Conservation (phyloP, 2,888 invertebrate species). For the Venusia cambrica region DNA sequence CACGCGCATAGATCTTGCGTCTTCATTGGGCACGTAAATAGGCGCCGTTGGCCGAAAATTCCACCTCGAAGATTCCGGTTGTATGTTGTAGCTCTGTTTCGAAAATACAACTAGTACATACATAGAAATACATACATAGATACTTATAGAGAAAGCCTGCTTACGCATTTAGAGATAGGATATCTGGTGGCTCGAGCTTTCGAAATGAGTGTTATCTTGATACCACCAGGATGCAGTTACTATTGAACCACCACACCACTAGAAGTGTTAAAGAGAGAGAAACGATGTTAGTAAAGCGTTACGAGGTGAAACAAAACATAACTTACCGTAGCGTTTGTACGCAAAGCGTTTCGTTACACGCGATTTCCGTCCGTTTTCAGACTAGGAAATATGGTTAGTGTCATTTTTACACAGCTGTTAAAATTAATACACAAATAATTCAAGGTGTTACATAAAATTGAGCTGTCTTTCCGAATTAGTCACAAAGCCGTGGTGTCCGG, state of each 20-base stretch:
- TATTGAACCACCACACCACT: constrained; percentile 76
- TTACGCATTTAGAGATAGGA: constrained; percentile 78
- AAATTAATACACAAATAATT: constrained; percentile 44
- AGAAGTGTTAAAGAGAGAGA: constrained; percentile 53
- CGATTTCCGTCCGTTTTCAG: constrained; percentile 31
- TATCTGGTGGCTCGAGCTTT: constrained; percentile 47
- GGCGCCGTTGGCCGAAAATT: constrained; percentile 76
- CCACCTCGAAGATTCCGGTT: constrained; percentile 70
- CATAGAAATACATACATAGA: constrained; percentile 42
- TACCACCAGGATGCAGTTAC: constrained; percentile 38
- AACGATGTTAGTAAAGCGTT: constrained; percentile 60
- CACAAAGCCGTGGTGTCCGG: constrained; percentile 70
- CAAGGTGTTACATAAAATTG: constrained; percentile 59
- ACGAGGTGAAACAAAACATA: constrained; percentile 44
- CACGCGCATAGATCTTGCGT: constrained; percentile 56
- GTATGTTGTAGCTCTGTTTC: constrained; percentile 76
- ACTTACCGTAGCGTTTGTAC: constrained; percentile 57
- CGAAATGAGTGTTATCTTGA: constrained; percentile 41
- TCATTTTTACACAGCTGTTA: constrained; percentile 43
- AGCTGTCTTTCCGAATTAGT: constrained; percentile 74
- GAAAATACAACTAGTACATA: constrained; percentile 41
- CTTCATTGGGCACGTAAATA: constrained; percentile 71
- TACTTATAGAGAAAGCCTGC: constrained; percentile 41
- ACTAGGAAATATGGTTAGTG: constrained; percentile 53
- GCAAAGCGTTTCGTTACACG: constrained; percentile 28